Base-by-base conservation (phyloP, 2,797 vertebrate species). In the Nyctibius grandis region DNA sequence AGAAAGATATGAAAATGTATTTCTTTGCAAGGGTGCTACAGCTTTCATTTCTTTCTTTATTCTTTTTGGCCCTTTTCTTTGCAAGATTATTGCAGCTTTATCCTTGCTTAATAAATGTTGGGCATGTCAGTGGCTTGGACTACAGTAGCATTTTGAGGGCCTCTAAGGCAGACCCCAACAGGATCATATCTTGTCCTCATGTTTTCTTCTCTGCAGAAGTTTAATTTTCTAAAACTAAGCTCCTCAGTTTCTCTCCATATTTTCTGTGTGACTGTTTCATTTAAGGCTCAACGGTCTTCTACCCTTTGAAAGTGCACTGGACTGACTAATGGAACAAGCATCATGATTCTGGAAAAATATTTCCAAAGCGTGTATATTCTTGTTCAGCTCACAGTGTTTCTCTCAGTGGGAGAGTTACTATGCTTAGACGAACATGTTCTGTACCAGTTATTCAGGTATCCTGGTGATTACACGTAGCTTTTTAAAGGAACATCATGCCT, bases 351-450 rank as follows among this genome's bases (percentile, higher is more conserved):
- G 64, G 63, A 92, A 20, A 89, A 91, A 12, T 77, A 85, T 95
- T 93, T 93, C 79, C 74, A 91, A 70, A 82, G 75, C 94, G 8
- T 96, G 96, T 97, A 50, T 65, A 36, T 95, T 94, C 96, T 95
- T 97, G 95, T 93, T 93, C 7, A 2, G 60, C 64, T 92, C 54
- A 38, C 5, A 0, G 48, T 69, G 34, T 91, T 96, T 89, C 67
- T 88, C 86, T 85, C 84, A 72, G 68, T 82, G 80, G 78, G 59
- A 78, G 73, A 82, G 68, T 69, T 82, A 82, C 80, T 69, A 7
- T 40, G 65, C 83, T 84, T 63, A 92, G 40, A 79, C 8, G 16
- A 94, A 94, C 69, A 75, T 44, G 78, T 87, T 84, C 48, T 63
- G 34, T 80, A 89, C 63, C 75, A 89, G 82, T 89, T 85, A 83